Conservation (phyloP, 2,113 vertebrate species). For the Plecturocebus donacophilus region DNA sequence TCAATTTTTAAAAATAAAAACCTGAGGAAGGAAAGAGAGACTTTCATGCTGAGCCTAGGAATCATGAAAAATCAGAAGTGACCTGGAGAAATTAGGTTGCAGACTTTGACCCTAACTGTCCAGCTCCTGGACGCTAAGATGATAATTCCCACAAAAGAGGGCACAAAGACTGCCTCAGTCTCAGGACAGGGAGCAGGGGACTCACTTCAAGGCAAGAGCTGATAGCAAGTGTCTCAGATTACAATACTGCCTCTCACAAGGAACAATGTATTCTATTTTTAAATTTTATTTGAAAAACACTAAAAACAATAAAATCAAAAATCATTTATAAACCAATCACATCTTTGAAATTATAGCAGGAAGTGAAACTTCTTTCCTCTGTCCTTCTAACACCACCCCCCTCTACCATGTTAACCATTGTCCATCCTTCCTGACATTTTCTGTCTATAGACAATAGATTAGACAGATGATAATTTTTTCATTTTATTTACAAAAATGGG, state of each 20-base stretch:
- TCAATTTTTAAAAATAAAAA: not conserved
- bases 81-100: not conserved
- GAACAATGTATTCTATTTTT: not conserved
- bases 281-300: conserved; percentile 24
- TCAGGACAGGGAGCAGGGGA: not conserved
- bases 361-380: not conserved
- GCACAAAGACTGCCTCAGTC: not conserved
- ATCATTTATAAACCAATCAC: not conserved
- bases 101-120: not conserved
- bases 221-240: not conserved
- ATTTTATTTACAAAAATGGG: not conserved
- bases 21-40: not conserved
- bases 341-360: conserved; percentile 16
- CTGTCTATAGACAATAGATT: not conserved
- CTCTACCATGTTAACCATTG: not conserved
- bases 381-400: not conserved
- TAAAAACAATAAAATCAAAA: conserved; percentile 24
- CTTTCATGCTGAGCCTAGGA: not conserved
- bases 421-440: not conserved
- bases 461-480: not conserved
- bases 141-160: not conserved
- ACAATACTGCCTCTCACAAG: not conserved
- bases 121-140: not conserved
- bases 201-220: not conserved
- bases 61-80: not conserved